phyloP scores from a whole-genome alignment of 2,888 invertebrate genomes.

The Archips crataeganus region DNA sequence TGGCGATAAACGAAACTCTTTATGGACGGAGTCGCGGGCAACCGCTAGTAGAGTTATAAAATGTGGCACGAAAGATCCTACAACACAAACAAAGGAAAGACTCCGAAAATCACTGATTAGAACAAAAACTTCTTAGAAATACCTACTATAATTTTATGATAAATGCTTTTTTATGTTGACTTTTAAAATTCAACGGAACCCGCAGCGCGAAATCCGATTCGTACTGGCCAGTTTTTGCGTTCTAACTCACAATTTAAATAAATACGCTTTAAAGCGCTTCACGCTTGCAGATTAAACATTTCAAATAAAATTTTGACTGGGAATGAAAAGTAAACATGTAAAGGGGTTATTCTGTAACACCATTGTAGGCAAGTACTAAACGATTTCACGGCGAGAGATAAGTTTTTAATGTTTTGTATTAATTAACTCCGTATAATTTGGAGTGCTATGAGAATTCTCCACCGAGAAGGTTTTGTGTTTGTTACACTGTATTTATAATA shows the following conservation, averaged over 20 bases:
- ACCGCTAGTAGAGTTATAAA: no score
- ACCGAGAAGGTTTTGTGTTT: slow-evolving; percentile 59
- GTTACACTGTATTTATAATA: slow-evolving; percentile 52
- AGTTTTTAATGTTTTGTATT: slow-evolving; percentile 75
- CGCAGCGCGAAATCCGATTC: no score
- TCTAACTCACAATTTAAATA: neutral
- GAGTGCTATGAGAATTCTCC: slow-evolving; percentile 71
- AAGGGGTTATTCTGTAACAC: slow-evolving; percentile 72
- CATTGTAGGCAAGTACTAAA: slow-evolving; percentile 73
- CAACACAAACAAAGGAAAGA: no score
- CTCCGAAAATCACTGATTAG: no score
- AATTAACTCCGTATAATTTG: slow-evolving; percentile 81
- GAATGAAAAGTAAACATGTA: slow-evolving; percentile 83
- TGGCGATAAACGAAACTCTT: no score
- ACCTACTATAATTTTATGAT: no score
- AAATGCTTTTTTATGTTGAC: no score
- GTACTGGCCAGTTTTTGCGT: neutral
- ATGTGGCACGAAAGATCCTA: no score
- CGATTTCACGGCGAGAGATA: slow-evolving; percentile 66
- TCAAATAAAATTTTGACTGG: slow-evolving; percentile 79
- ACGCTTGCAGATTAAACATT: slow-evolving; percentile 53
- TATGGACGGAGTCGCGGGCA: no score
- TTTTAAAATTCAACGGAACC: no score
- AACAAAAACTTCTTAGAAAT: no score
- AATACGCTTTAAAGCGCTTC: slow-evolving; percentile 45